Base-by-base conservation (phyloP, 2,797 vertebrate genomes). In the Hoplostethus mediterraneus region DNA sequence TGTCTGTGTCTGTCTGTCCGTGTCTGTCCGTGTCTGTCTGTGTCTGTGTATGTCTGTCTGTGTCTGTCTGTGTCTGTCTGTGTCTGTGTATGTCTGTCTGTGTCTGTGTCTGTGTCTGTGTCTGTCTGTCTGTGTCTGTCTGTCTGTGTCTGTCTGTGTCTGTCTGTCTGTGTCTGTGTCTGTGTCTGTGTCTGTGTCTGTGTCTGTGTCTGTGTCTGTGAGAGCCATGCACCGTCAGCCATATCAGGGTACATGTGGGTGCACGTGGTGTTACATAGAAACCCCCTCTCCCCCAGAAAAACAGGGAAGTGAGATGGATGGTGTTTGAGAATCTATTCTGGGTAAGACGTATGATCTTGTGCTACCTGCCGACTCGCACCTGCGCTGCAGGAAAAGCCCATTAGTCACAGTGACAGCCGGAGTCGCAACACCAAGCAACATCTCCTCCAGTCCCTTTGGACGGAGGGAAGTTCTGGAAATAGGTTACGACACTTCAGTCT, bases 281-380 rank as follows among this genome's bases (percentile, higher is more conserved):
- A 90, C 21, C 21, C 21, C n/a, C n/a, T n/a, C n/a, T n/a, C n/a
- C n/a, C n/a, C 94, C 92, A 66, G 92, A 90, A 13, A 93, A 28
- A 54, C 3, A 0, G 9, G 16, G 9, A 63, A 70, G 63, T 73
- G 64, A 79, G 80, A 81, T 51, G 38, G 63, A 84, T 67, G 77
- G 63, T 65, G 67, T 62, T 33, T 61, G 25, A 60, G 53, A 49
- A 45, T 75, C 62, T 87, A 61, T 85, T 85, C 48, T 62, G 55
- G 75, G 69, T 28, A 9, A 56, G 78, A 71, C 25, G 47, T 48
- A 69, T 57, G 5, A 55, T 65, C 9, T 2, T 0, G 30, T 28
- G 36, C 60, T 73, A 36, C 59, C 73, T 81, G 67, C 45, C 17
- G 56, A 28, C 73, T 74, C 75, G 38, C 86, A 86, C 80, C 89